phyloP scores from a whole-genome alignment of 2,113 vertebrate species.

The Benthochromis sp. region DNA sequence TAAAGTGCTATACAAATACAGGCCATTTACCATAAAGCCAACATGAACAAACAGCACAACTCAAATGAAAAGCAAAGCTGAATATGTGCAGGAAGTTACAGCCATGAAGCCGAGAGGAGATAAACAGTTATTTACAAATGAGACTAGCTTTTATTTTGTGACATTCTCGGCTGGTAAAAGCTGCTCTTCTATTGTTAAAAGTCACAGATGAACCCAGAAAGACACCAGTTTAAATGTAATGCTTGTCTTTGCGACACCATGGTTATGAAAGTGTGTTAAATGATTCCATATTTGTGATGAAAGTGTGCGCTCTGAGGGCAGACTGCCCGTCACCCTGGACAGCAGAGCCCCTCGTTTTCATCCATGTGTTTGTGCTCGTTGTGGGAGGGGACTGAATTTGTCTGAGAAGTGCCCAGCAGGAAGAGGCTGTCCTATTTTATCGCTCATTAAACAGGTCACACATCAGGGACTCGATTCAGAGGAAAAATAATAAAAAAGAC shows the following conservation, averaged over 20 bases:
- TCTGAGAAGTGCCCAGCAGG: conserved; percentile 27
- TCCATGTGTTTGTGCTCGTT: background rate
- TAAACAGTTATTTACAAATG: background rate
- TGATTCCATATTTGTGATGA: background rate
- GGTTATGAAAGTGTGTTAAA: background rate
- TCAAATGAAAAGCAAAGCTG: background rate
- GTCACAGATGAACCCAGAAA: background rate
- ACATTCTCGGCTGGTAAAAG: background rate
- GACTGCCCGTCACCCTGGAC: background rate
- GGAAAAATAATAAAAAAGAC: background rate
- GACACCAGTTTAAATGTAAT: background rate
- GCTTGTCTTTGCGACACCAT: too few relatives aligned
- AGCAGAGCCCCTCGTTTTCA: background rate
- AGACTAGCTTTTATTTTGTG: background rate
- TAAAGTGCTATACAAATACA: background rate
- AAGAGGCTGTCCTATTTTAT: conserved; percentile 46
- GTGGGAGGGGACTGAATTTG: background rate
- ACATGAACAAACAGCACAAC: background rate
- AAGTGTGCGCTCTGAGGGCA: background rate
- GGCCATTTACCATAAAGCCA: background rate
- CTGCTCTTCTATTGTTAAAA: background rate
- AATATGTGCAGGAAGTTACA: background rate
- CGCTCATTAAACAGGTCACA: conserved; percentile 31
- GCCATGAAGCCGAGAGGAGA: background rate
- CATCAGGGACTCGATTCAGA: conserved; percentile 24